A percentile compares a stretch with the other conserved stretches of the same genome.
These are phyloP conservation scores for Habropoda laboriosa DNA, from an alignment of 1,140 invertebrate genomes.

Conservation along the genomic window DNA sequence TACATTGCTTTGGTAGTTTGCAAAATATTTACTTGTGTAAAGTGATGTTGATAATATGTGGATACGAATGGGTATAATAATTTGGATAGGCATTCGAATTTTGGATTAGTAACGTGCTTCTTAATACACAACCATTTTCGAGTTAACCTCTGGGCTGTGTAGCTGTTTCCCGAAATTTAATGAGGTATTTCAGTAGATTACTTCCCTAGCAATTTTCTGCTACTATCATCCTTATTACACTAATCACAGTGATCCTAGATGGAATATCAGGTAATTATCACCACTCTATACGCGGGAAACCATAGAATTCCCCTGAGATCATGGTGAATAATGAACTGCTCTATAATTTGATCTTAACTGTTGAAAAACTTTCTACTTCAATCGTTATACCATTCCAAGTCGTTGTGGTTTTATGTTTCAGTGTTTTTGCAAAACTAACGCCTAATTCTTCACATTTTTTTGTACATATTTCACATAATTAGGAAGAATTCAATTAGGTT, in stretches of 20 bases:
- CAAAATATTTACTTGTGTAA: not conserved
- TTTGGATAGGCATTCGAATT: not conserved
- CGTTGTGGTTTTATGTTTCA: too few relatives aligned
- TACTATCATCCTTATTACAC: slow-evolving; percentile 9
- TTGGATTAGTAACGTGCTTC: not conserved
- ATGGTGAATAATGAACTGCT: not conserved
- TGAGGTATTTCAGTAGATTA: slow-evolving; percentile 15
- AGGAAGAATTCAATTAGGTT: too few relatives aligned
- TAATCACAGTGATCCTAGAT: slow-evolving; percentile 25
- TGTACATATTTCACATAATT: too few relatives aligned
- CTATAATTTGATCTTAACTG: not conserved
- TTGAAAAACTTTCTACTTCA: not conserved
- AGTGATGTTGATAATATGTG: not conserved
- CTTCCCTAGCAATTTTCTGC: slow-evolving; percentile 1
- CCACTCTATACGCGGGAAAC: not conserved
- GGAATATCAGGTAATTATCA: slow-evolving; percentile 10
- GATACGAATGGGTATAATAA: not conserved
- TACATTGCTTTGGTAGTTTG: too few relatives aligned
- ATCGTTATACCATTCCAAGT: not conserved
- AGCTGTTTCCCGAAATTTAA: slow-evolving; percentile 4
- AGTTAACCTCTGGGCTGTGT: not conserved
- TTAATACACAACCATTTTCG: slow-evolving; percentile 5
- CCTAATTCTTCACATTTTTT: too few relatives aligned
- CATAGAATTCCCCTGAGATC: not conserved
- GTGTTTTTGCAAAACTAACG: not conserved